Base-by-base conservation (phyloP, 1,140 invertebrate genomes). In the Cecropterus lyciades region DNA sequence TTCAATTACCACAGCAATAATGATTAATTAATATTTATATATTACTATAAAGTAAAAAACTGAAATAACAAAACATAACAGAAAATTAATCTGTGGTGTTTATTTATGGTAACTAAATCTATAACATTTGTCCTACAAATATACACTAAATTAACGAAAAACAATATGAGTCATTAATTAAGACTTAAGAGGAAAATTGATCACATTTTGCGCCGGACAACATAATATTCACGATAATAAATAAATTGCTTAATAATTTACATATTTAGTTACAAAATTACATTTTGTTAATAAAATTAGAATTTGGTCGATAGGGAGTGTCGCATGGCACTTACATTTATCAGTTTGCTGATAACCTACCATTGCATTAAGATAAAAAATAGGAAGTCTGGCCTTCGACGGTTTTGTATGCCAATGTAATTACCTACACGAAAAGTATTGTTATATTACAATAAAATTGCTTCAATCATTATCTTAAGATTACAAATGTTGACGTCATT, bases 291-390 rank as follows among this genome's bases (percentile, higher is more conserved):
- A 60, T 67, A 56, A 37, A 68, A 73, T 79, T 72, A 75, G 65
- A 79, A 77, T 79, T 83, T 73, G 66, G 72, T 77, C 67, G 82
- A 85, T 83, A 84, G 74, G 77, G 78, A 80, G 83, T 82, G 85
- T 89, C 85, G 85, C 87, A 85, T 87, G 86, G 80, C 81, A 85
- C 82, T 83, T 77, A 77, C 62, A 57, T 66, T 91, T 87, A 90
- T 90, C 86, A 83, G 67, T 70, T 72, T 64, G 55, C 55, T 75
- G 89, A 91, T 91, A 91, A 90, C 85, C 89, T 77, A 85, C 72
- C 79, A 81, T 67, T 87, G 81, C 80, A 87, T 85, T 84, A 78
- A 81, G 89, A 89, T 91, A 89, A 88, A 80, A 73, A 82, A 79
- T 67, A 75, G 81, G 80, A 84, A 82, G 75, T 82, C 71, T 78